phyloP scores from a whole-genome alignment of 2,888 invertebrate genomes.

The Campoletis raptor region DNA sequence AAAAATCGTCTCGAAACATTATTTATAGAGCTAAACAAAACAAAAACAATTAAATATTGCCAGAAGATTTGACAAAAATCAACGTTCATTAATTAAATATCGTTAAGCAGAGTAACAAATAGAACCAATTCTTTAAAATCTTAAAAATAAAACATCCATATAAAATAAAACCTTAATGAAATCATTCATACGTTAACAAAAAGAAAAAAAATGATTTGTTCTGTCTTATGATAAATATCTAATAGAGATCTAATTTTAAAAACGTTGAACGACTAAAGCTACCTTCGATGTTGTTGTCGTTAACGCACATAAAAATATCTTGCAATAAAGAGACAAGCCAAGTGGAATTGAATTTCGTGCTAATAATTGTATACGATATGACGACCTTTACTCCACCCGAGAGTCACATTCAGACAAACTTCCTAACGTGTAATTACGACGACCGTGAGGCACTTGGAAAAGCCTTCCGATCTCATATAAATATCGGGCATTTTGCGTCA shows the following conservation, averaged over 20 bases:
- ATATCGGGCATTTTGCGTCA: conserved; percentile 8
- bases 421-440: conserved; percentile 76
- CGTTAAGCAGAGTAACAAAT: neutral
- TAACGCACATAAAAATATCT: conserved; percentile 17
- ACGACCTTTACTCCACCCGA: conserved; percentile 67
- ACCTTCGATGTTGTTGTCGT: conserved; percentile 22
- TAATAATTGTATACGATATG: conserved; percentile 70
- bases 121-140: neutral
- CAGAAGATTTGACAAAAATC: neutral
- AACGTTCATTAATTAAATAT: neutral
- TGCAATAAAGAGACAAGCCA: conserved; percentile 7
- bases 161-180: neutral
- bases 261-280: neutral
- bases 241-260: neutral
- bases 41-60: neutral
- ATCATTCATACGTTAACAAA: neutral
- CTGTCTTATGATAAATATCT: neutral
- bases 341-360: conserved; percentile 68
- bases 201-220: neutral
- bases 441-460: conserved; percentile 75
- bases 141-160: neutral
- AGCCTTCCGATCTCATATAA: conserved; percentile 58
- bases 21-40: neutral
- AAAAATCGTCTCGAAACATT: neutral
- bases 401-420: conserved; percentile 60